Evolutionary conservation across 1,140 invertebrate genomes (phyloP), one percentile per base, ranked within the genome.

Genomic region (Danaus melanippus): DNA sequence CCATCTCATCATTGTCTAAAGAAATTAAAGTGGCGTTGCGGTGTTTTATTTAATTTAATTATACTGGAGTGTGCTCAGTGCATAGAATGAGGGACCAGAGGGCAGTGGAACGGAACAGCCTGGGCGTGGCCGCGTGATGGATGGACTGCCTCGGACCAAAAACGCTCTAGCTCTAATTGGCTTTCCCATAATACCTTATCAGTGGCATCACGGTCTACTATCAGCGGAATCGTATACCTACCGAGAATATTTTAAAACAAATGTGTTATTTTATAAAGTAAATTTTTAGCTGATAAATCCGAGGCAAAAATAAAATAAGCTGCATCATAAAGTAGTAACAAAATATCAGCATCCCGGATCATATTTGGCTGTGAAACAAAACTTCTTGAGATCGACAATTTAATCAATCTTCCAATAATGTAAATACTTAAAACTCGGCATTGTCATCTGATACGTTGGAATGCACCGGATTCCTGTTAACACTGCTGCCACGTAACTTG

Each of bases 91-190:
- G 55, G 61, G 43, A 58, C 54, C 52, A 57, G 47, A 61, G 58
- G 58, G 63, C 69, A 76, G 63, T 65, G 63, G 58, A 71, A 67
- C 66, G 78, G 69, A 76, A 76, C 72, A 64, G 60, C 46, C 53
- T 61, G 71, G 78, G 78, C 70, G 78, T 69, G 72, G 72, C 59
- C 41, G 58, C 15, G 64, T 81, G 78, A 81, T 77, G 71, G 72
- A 81, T 81, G 74, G 70, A 71, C 58, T 62, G 53, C 56, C 66
- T 71, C 69, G 67, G 59, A 69, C 71, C 67, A 78, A 80, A 80
- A 76, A 68, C 61, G 56, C 56, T 53, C 66, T 67, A 74, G 65
- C 69, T 71, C 74, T 80, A 80, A 80, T 80, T 80, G 76, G 75
- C 74, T 75, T 78, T 74, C 73, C 70, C 74, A 71, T 75, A 72